A percentile compares a stretch with the other conserved stretches of the same genome.
Evolutionary conservation across 2,113 vertebrate genomes (phyloP).

Genomic region (Maccullochella peelii): DNA sequence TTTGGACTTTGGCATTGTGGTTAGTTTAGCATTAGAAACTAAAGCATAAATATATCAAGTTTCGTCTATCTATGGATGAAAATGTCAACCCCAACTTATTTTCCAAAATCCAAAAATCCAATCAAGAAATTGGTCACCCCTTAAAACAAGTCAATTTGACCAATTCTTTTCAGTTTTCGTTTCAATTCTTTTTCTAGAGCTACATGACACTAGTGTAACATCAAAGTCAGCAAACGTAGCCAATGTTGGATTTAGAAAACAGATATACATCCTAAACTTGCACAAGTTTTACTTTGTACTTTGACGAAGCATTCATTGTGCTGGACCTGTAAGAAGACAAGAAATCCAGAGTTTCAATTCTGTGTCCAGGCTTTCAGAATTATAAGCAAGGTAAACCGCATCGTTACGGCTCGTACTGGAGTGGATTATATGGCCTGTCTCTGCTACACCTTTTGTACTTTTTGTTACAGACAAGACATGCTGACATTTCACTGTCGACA

Average conservation of each 20-base stretch:
- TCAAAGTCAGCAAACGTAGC: neutral
- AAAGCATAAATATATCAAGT: too few relatives aligned
- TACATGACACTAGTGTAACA: neutral
- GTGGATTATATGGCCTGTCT: neutral
- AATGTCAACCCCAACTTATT: neutral
- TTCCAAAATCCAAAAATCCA: neutral
- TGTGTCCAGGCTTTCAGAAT: neutral
- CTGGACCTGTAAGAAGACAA: conserved; percentile 11
- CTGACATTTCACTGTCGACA: neutral
- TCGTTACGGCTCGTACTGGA: neutral
- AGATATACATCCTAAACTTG: neutral
- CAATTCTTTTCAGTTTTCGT: neutral
- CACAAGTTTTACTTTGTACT: neutral
- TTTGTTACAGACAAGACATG: neutral
- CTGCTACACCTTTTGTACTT: neutral
- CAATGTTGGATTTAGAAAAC: neutral
- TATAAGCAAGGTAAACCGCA: neutral
- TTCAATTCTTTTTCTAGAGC: neutral
- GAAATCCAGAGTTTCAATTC: neutral
- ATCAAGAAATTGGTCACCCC: neutral
- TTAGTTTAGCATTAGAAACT: neutral
- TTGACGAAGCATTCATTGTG: neutral
- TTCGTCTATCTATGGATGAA: neutral
- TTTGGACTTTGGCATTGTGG: neutral
- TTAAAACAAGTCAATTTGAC: neutral